Evolutionary conservation across 2,888 invertebrate genomes (phyloP), one percentile per base, ranked within the genome.

Genomic region (Scelioninae gen. 1): DNA sequence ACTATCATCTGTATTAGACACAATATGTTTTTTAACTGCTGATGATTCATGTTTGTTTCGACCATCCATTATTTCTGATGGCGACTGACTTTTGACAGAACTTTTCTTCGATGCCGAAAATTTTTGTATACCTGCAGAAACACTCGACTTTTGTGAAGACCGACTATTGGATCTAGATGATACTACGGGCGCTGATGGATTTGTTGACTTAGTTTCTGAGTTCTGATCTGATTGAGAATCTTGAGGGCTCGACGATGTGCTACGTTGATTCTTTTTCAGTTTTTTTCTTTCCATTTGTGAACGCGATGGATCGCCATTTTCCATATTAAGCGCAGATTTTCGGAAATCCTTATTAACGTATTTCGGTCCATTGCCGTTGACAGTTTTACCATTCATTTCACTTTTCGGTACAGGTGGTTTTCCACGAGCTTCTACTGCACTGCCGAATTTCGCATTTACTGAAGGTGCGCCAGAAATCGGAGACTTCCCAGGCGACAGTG

Each of bases 261-360:
- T 94, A 55, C 93, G 88, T 34, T 87, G 89, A 16, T 29, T 83
- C 62, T 88, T 91, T 60, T 88, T 89, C 58, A 86, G 87, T 38
- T 81, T 86, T 84, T 86, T 87, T 55, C 89, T 88, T 75, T 87
- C 88, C 47, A 88, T 72, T 85, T 88, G 87, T 5, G 87, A 88
- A 1, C 88, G 77, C 13, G 89, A 86, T 0, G 87, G 86, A 63
- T 92, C 92, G 11, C 92, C 92, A 31, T 91, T 90, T 38, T 93
- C 93, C 93, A 96, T 95, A 91, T 96, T 96, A 11, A 96, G 90
- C 0, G 95, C 95, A 0, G 96, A 96, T 90, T 96, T 96, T 40
- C 96, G 93, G 86, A 95, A 95, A 89, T 96, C 96, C 92, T 96
- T 96, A 90, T 96, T 96, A 23, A 94, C 93, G 86, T 93, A 92